Conservation (phyloP, 2,797 vertebrate genomes). For the Enteromius fasciolatus region DNA sequence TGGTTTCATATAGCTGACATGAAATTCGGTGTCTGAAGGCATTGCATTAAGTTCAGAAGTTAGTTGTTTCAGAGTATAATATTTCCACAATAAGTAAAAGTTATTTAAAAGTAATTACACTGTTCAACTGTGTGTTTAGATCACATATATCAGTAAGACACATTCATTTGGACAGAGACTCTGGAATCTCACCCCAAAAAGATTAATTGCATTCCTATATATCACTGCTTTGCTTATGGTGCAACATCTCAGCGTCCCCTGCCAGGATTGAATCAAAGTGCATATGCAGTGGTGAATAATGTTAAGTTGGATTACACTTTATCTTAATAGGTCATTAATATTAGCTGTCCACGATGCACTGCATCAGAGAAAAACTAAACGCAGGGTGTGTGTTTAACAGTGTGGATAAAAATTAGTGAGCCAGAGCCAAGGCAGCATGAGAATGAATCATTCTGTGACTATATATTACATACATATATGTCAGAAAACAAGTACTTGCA, state of each 20-base stretch:
- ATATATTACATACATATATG: neutral
- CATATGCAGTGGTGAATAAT: conserved; percentile 9
- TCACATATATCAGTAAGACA: neutral
- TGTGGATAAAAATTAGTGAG: neutral
- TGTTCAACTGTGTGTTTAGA: neutral
- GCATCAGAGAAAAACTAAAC: neutral
- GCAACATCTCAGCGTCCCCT: neutral
- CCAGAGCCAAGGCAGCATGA: neutral
- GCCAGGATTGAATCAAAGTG: neutral
- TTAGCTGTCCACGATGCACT: neutral
- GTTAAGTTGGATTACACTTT: conserved; percentile 1
- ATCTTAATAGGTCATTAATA: neutral
- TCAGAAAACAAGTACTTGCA: conserved; percentile 6
- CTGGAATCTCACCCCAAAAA: neutral
- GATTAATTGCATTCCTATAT: neutral
- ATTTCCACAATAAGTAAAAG: too few species aligned
- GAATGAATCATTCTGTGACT: neutral
- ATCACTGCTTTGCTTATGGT: neutral
- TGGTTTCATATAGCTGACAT: too few species aligned
- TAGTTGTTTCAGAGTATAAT: too few species aligned
- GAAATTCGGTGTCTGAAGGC: too few species aligned
- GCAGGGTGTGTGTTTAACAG: neutral
- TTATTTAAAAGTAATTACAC: neutral
- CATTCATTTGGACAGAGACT: neutral
- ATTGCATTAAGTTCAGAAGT: too few species aligned